A percentile compares a stretch with the other conserved stretches of the same genome.
phyloP scores from a whole-genome alignment of 2,797 vertebrate genomes.

The Liparis tanakae region DNA sequence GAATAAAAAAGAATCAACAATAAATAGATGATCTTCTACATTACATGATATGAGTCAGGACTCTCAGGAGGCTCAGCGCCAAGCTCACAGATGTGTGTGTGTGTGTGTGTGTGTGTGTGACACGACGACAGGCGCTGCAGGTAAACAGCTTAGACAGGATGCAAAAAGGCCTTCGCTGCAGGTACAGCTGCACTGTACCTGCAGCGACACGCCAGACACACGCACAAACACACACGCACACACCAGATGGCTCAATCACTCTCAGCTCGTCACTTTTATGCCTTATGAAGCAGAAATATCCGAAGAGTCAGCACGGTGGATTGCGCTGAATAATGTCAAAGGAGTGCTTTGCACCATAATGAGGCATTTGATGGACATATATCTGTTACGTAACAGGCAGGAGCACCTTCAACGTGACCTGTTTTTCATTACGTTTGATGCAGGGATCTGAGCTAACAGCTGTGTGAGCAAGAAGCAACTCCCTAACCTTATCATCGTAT shows the following conservation, averaged over 20 bases:
- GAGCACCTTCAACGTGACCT: neutral
- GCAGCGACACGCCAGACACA: neutral
- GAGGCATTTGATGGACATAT: slow-evolving; percentile 8
- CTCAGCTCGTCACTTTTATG: neutral
- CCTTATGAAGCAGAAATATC: slow-evolving; percentile 1
- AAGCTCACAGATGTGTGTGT: neutral
- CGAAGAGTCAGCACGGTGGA: neutral
- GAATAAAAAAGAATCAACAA: neutral
- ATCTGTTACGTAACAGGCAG: neutral
- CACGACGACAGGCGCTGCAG: neutral
- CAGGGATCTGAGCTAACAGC: slow-evolving; percentile 2
- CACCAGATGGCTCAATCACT: neutral
- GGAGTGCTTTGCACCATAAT: neutral
- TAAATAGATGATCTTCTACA: neutral
- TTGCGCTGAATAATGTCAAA: neutral
- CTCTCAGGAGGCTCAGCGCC: neutral
- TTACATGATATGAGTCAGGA: slow-evolving; percentile 2
- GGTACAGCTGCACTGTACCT: neutral
- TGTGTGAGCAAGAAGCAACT: neutral
- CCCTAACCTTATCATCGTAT: neutral
- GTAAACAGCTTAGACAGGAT: slow-evolving; percentile 9
- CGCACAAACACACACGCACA: neutral
- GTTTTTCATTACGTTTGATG: slow-evolving; percentile 3
- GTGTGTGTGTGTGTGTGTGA: neutral
- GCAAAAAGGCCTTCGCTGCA: neutral